Conservation (phyloP, 2,113 vertebrate species). For the Halcyon malimbica region DNA sequence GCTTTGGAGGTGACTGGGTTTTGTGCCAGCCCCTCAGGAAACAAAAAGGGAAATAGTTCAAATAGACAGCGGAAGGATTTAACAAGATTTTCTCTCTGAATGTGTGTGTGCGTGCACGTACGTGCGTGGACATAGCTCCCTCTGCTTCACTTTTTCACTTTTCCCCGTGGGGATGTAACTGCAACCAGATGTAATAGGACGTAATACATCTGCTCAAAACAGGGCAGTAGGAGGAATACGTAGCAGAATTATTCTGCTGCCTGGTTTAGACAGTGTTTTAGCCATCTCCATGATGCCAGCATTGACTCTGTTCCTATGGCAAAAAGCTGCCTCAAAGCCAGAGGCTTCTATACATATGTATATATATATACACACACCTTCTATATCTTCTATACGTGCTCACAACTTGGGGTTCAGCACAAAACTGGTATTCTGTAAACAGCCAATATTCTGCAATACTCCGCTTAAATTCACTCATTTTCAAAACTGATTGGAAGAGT, state of each 20-base stretch:
- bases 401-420: neutral
- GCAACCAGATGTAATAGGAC: neutral
- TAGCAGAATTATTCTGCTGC: conserved; percentile 18
- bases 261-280: conserved; percentile 16
- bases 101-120: rapidly evolving
- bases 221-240: neutral
- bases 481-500: neutral
- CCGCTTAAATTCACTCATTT: neutral
- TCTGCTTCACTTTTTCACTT: too few relatives aligned
- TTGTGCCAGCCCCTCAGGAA: neutral
- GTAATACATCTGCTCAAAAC: neutral
- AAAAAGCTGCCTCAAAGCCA: conserved; percentile 19
- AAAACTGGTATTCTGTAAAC: neutral
- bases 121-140: rapidly evolving
- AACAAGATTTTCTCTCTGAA: neutral
- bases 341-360: neutral
- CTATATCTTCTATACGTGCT: too few relatives aligned
- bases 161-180: neutral
- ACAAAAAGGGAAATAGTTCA: neutral
- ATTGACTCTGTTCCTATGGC: conserved; percentile 51
- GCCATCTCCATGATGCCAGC: neutral
- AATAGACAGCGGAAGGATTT: neutral
- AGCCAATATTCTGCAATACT: neutral
- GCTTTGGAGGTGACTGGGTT: neutral
- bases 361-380: too few relatives aligned